Conservation (phyloP, 2,113 vertebrate species). For the Dromiciops gliroides region DNA sequence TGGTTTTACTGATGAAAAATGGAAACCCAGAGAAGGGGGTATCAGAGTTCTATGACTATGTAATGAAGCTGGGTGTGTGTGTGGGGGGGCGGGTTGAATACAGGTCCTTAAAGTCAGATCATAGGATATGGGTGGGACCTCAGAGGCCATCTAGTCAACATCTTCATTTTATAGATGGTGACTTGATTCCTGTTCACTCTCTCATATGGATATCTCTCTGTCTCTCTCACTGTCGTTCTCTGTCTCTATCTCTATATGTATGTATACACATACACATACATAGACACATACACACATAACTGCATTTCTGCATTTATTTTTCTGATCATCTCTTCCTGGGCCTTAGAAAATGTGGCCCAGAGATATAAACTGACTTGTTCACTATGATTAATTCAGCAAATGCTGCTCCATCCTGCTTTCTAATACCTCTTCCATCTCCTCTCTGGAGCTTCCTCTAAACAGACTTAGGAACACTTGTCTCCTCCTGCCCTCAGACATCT, state of each 20-base stretch:
- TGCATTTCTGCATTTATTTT: neutral
- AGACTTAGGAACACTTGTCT: neutral
- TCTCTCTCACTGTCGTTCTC: too few species aligned
- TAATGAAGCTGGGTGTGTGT: neutral
- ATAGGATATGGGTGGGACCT: neutral
- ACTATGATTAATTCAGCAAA: neutral
- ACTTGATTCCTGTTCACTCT: neutral
- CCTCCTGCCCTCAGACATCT: neutral
- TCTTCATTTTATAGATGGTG: neutral
- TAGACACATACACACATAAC: neutral
- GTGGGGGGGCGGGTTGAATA: neutral
- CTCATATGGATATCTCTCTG: too few species aligned
- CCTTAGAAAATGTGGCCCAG: neutral
- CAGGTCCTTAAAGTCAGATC: neutral
- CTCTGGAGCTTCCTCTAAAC: neutral
- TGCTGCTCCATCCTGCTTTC: neutral
- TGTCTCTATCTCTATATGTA: too few species aligned
- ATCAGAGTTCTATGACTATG: neutral
- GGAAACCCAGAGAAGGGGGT: neutral
- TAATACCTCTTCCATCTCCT: neutral
- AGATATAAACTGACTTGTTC: neutral
- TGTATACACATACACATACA: too few species aligned
- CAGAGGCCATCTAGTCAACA: neutral
- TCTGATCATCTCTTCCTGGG: neutral
- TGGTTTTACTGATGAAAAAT: neutral